A percentile compares a stretch with the other conserved stretches of the same genome.
Evolutionary conservation across 2,113 vertebrate species (phyloP).

Genomic region (Verasper variegatus): DNA sequence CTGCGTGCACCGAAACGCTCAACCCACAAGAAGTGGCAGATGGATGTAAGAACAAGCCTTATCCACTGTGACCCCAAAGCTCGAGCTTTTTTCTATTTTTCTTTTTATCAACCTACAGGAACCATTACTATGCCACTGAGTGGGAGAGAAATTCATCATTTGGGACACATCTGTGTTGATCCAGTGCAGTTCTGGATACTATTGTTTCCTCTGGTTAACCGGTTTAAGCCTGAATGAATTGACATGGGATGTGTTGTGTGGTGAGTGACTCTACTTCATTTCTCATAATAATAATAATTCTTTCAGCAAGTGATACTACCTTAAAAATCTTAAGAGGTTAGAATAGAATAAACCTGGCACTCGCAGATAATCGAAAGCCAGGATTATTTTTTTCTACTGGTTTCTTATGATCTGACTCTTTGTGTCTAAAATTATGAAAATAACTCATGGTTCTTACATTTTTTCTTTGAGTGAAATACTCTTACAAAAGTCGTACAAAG

Average conservation of each 20-base stretch:
- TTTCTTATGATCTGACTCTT: too few species aligned
- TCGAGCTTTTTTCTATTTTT: constrained; percentile 49
- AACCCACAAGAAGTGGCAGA: constrained; percentile 17
- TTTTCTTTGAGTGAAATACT: too few species aligned
- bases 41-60: constrained; percentile 67
- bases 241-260: too few species aligned
- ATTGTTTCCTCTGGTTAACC: constrained; percentile 11
- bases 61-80: constrained; percentile 77
- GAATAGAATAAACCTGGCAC: too few species aligned
- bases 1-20: constrained; percentile 11
- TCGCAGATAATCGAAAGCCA: too few species aligned
- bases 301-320: too few species aligned
- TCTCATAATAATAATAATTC: too few species aligned
- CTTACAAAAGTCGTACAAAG: not conserved
- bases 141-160: not conserved
- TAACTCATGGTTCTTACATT: too few species aligned
- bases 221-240: constrained; percentile 8
- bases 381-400: too few species aligned
- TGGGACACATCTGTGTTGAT: constrained; percentile 12
- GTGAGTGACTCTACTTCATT: too few species aligned
- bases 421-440: too few species aligned
- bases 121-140: constrained; percentile 23
- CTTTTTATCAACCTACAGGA: constrained; percentile 48
- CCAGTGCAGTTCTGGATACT: constrained; percentile 4
- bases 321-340: too few species aligned